A percentile compares a stretch with the other conserved stretches of the same genome.
Conservation (phyloP, 2,113 vertebrate species). For the Hippocampus mohnikei region DNA sequence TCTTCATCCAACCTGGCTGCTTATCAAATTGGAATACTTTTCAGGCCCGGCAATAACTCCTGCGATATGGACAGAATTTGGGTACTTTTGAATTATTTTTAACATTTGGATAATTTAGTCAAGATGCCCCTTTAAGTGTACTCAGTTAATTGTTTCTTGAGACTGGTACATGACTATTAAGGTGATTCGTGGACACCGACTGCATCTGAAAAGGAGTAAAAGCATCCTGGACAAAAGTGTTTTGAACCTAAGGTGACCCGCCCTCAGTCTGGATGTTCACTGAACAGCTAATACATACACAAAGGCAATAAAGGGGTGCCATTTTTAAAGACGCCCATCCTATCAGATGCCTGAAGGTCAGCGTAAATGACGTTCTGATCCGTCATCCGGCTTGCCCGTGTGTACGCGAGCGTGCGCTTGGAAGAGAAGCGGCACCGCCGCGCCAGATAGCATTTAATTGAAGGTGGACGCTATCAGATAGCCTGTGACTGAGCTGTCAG, state of each 20-base stretch:
- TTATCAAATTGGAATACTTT: not conserved
- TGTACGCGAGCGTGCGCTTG: conserved; percentile 23
- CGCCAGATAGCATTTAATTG: conserved; percentile 67
- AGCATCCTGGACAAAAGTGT: conserved; percentile 14
- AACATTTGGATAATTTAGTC: not conserved
- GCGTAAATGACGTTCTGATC: conserved; percentile 57
- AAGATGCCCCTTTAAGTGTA: not conserved
- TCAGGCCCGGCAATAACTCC: too few species aligned
- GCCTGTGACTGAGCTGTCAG: conserved; percentile 62
- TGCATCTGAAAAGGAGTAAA: not conserved
- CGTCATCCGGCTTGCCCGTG: conserved; percentile 46
- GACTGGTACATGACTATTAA: not conserved
- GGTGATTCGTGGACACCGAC: not conserved
- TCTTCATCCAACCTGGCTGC: conserved; percentile 10
- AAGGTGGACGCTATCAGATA: conserved; percentile 70
- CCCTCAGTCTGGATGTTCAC: conserved; percentile 20
- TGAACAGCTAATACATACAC: conserved; percentile 31
- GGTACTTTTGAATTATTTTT: too few species aligned
- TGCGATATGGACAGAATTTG: too few species aligned
- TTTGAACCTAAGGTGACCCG: conserved; percentile 12
- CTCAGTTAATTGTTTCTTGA: not conserved
- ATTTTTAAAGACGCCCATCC: conserved; percentile 49
- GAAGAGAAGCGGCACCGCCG: conserved; percentile 37
- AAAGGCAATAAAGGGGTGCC: conserved; percentile 39
- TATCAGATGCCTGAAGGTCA: conserved; percentile 63